These are phyloP conservation scores for Chaetorhynchus papuensis DNA, from an alignment of 2,113 vertebrate genomes.

Conservation along the genomic window DNA sequence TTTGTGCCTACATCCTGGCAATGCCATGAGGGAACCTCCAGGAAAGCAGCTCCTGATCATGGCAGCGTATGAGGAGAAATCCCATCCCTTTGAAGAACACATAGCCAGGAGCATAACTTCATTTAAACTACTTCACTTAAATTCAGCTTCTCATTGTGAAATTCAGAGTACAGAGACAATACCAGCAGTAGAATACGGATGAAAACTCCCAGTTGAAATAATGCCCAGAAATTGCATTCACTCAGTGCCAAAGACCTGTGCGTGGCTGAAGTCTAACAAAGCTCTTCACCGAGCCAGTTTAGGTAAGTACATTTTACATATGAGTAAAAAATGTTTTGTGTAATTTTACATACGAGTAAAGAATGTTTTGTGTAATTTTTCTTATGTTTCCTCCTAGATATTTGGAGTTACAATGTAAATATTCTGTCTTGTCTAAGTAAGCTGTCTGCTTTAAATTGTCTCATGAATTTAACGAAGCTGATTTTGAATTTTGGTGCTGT, in stretches of 20 bases:
- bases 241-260: neutral
- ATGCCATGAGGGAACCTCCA: neutral
- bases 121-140: neutral
- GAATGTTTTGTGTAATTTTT: neutral
- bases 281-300: neutral
- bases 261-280: neutral
- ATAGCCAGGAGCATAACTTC: neutral
- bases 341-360: neutral
- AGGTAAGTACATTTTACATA: neutral
- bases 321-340: neutral
- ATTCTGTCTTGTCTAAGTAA: neutral
- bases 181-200: neutral
- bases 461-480: rapidly evolving
- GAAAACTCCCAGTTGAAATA: neutral
- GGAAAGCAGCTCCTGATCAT: neutral
- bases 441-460: neutral
- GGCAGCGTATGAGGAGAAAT: neutral
- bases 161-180: neutral
- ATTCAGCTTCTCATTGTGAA: neutral
- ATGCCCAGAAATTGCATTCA: neutral
- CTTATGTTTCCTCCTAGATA: neutral
- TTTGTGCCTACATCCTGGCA: neutral
- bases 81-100: neutral
- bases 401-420: neutral
- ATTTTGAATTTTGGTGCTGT: neutral